Conservation (phyloP, 2,113 vertebrate species). For the Pterocles burchelli region DNA sequence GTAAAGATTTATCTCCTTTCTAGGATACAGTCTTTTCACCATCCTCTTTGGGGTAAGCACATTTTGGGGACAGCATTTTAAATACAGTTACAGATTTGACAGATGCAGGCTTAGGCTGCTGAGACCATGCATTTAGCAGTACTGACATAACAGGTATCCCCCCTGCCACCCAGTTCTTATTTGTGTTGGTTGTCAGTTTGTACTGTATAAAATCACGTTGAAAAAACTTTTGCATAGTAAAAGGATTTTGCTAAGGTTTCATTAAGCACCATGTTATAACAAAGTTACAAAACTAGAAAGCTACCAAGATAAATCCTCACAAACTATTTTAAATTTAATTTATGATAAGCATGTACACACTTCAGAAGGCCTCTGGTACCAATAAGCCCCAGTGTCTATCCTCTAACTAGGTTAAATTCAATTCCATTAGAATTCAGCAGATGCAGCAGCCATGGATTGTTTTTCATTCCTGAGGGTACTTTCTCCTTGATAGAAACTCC, state of each 20-base stretch:
- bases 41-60: not conserved
- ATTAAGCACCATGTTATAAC: not conserved
- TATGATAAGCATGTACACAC: not conserved
- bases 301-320: not conserved
- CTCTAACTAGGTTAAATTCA: slow-evolving; percentile 31
- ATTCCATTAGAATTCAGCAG: slow-evolving; percentile 46
- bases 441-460: not conserved
- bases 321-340: too few species aligned
- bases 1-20: not conserved
- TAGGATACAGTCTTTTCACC: not conserved
- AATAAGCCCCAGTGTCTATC: not conserved
- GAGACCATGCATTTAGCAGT: not conserved
- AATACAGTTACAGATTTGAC: not conserved
- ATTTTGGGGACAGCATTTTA: not conserved
- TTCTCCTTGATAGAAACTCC: not conserved
- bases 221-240: not conserved
- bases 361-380: slow-evolving; percentile 31
- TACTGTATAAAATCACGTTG: not conserved
- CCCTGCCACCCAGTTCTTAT: not conserved
- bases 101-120: not conserved
- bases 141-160: not conserved
- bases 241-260: not conserved
- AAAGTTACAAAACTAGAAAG: not conserved
- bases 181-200: not conserved
- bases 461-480: slow-evolving; percentile 3